Evolutionary conservation across 2,888 invertebrate genomes (phyloP).

Genomic region (Melanargia galathea): DNA sequence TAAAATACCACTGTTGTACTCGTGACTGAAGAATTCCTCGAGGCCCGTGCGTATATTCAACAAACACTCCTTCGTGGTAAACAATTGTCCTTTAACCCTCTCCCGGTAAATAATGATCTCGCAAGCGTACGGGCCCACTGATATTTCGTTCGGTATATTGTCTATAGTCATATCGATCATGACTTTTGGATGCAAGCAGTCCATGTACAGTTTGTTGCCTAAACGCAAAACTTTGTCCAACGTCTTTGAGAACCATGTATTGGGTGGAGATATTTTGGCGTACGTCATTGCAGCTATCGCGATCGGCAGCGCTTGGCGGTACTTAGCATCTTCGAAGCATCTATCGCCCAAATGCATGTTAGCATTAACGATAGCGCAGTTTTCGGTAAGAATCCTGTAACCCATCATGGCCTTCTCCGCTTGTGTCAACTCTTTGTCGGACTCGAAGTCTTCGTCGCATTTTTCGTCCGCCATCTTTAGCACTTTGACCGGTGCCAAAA

Average conservation of each 20-base stretch:
- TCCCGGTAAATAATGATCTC: slow-evolving; percentile 83
- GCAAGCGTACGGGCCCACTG: slow-evolving; percentile 80
- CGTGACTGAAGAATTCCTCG: slow-evolving; percentile 78
- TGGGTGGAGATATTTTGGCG: slow-evolving; percentile 84
- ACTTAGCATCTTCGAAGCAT: slow-evolving; percentile 82
- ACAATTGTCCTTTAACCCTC: slow-evolving; percentile 72
- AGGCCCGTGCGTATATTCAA: slow-evolving; percentile 75
- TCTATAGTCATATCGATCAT: slow-evolving; percentile 76
- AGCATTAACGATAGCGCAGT: slow-evolving; percentile 81
- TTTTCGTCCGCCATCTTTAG: slow-evolving; percentile 71
- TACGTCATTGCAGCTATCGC: slow-evolving; percentile 84
- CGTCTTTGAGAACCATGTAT: slow-evolving; percentile 82
- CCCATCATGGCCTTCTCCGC: slow-evolving; percentile 79
- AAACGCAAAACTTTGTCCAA: slow-evolving; percentile 82
- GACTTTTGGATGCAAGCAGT: slow-evolving; percentile 74
- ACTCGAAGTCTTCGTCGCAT: slow-evolving; percentile 74
- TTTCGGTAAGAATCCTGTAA: slow-evolving; percentile 79
- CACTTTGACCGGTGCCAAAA: slow-evolving; percentile 74
- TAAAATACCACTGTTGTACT: slow-evolving; percentile 76
- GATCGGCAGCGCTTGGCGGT: slow-evolving; percentile 83
- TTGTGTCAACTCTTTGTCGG: slow-evolving; percentile 71
- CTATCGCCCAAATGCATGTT: slow-evolving; percentile 82
- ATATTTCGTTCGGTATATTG: slow-evolving; percentile 81
- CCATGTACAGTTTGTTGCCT: slow-evolving; percentile 82
- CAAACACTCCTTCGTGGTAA: slow-evolving; percentile 76